Percentiles rank a stretch among this genome's conserved stretches.
phyloP scores from a whole-genome alignment of 2,113 vertebrate species.

The Heterochromis multidens region DNA sequence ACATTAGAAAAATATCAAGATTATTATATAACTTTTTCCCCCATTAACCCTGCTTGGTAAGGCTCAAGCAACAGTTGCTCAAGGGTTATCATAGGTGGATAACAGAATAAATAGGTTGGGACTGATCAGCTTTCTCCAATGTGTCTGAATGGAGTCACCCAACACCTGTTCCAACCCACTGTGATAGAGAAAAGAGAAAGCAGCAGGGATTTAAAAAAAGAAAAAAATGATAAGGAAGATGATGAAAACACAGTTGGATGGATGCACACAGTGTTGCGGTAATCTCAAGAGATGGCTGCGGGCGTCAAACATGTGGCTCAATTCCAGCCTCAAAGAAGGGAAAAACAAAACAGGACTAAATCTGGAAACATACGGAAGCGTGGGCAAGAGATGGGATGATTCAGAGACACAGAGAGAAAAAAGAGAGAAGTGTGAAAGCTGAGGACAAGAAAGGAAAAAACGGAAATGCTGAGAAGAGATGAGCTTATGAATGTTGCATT shows the following conservation, averaged over 20 bases:
- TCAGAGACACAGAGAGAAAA: constrained; percentile 28
- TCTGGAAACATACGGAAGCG: constrained; percentile 39
- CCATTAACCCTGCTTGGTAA: neutral
- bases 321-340: constrained; percentile 12
- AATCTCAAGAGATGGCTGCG: constrained; percentile 39
- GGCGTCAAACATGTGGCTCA: constrained; percentile 21
- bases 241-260: constrained; percentile 46
- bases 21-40: neutral
- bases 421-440: neutral
- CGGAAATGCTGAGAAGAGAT: neutral
- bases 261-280: constrained; percentile 24
- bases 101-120: neutral
- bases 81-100: neutral
- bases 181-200: neutral
- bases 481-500: neutral
- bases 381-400: constrained; percentile 45
- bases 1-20: neutral
- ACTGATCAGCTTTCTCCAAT: neutral
- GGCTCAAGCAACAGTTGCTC: neutral
- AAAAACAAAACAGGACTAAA: constrained; percentile 50
- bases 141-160: neutral
- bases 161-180: neutral
- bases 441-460: neutral
- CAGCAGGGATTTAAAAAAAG: neutral
- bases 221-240: neutral